Evolutionary conservation across 2,888 invertebrate species (phyloP).

Genomic region (Chaetogeoica ovagalla): DNA sequence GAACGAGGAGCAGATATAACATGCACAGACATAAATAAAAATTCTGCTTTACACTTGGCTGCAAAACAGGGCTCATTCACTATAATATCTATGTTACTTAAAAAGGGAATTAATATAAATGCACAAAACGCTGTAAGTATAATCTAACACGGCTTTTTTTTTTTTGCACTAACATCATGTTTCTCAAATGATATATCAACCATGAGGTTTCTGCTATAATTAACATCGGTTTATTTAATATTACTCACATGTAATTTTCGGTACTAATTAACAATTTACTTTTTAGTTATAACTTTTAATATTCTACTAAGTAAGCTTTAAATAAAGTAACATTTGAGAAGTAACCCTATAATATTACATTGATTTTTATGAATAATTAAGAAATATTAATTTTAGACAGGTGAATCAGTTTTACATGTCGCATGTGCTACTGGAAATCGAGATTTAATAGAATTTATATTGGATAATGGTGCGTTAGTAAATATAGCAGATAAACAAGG

Average conservation of each 20-base stretch:
- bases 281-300: background rate
- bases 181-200: slow-evolving; percentile 28
- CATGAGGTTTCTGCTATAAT: background rate
- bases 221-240: background rate
- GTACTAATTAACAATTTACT: background rate
- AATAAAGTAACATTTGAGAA: slow-evolving; percentile 17
- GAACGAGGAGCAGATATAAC: slow-evolving; percentile 55
- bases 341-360: slow-evolving; percentile 8
- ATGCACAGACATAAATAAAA: slow-evolving; percentile 53
- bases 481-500: slow-evolving; percentile 58
- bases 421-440: slow-evolving; percentile 58
- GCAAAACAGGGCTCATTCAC: slow-evolving; percentile 57
- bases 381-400: slow-evolving; percentile 55
- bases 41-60: slow-evolving; percentile 55
- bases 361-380: slow-evolving; percentile 5
- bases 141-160: slow-evolving; percentile 24
- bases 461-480: slow-evolving; percentile 57
- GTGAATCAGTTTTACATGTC: slow-evolving; percentile 58
- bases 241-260: background rate
- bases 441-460: slow-evolving; percentile 58
- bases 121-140: slow-evolving; percentile 57
- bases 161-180: slow-evolving; percentile 22
- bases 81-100: slow-evolving; percentile 58
- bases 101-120: slow-evolving; percentile 58
- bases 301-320: background rate